Evolutionary conservation across 2,797 vertebrate genomes (phyloP).

Genomic region (Mormyrus hasselquistii): DNA sequence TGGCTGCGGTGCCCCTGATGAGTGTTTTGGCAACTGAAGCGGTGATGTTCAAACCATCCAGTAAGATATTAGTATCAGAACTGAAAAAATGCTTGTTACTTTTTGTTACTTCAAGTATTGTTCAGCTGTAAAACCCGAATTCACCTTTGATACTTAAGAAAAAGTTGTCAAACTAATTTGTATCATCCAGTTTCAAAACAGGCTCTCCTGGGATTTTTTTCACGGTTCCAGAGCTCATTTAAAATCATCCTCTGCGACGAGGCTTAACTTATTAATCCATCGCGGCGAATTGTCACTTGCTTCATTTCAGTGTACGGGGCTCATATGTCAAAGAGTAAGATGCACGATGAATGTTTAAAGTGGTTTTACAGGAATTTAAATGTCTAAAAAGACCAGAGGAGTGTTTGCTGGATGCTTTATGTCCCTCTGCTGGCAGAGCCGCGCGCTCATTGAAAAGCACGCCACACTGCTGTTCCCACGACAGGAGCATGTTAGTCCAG

Average conservation of each 20-base stretch:
- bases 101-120: not conserved
- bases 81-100: not conserved
- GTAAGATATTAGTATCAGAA: not conserved
- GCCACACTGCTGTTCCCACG: not conserved
- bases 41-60: not conserved
- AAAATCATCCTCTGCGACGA: not conserved
- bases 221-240: not conserved
- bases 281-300: not conserved
- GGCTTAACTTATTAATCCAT: not conserved
- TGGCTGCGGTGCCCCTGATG: not conserved
- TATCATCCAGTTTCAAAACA: constrained; percentile 5
- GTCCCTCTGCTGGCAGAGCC: not conserved
- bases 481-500: not conserved
- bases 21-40: not conserved
- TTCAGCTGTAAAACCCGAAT: not conserved
- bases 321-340: not conserved
- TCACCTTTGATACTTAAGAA: not conserved
- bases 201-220: not conserved
- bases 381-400: not conserved
- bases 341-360: not conserved
- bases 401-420: not conserved
- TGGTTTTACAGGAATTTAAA: not conserved
- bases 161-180: not conserved
- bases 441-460: not conserved
- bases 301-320: not conserved